Evolutionary conservation across 2,113 vertebrate species (phyloP), one percentile per base, ranked within the genome.

Genomic region (Lamprotornis superbus): DNA sequence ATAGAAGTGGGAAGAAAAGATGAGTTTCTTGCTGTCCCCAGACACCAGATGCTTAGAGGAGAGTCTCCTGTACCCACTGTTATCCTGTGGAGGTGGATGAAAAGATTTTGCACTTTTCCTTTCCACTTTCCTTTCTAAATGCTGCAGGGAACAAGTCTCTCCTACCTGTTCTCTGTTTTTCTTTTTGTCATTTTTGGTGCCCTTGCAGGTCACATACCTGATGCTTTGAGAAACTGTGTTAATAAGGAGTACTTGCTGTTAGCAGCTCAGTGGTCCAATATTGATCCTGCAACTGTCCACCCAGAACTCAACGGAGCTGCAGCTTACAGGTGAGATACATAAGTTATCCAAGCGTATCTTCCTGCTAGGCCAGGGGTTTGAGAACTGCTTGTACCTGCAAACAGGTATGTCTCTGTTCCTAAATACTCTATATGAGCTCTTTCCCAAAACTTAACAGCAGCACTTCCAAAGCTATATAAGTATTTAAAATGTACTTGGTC

Each of bases 171-270:
- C 90, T 52, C 42, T 85, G 37, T 22, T 56, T 23, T 15, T 25
- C 37, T 8, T 83, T 92, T 88, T 64, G 25, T 82, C n/a, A 67
- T 93, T 90, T 47, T 94, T 90, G 53, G 59, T 47, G 15, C 89
- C 90, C 61, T 83, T 89, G 40, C 93, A 99, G 99, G 99, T 69
- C 98, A 98, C 81, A 99, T 99, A 97, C 99, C 99, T 40, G 99
- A 99, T 87, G 98, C 98, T 94, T 97, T 99, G 97, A 99, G 99
- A 97, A 99, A 99, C 97, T 99, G 99, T 94, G 99, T 99, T 97
- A 99, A 99, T 97, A 99, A 99, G 97, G 99, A 99, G 89, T 99
- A 99, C 96, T 98, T 99, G 97, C 98, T 99, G 98, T 97, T 99
- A 80, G 98, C 99, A 57, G 98, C 98, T 92, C 99, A 99, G 97